Evolutionary conservation across 2,797 vertebrate species (phyloP), one percentile per base, ranked within the genome.

Genomic region (Enteromius thamalakanensis): DNA sequence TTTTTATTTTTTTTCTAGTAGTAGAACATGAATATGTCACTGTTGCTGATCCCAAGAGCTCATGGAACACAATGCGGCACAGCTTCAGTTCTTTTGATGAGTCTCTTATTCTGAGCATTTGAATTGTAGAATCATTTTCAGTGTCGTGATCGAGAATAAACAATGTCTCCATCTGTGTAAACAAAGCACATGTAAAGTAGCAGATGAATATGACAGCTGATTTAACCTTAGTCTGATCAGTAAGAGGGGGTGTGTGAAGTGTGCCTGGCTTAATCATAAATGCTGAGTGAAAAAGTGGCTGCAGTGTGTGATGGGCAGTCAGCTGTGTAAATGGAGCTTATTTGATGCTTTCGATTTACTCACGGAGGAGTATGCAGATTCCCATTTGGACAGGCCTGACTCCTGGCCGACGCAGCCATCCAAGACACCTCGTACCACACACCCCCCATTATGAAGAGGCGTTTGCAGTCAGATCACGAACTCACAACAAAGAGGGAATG

Each of bases 321-420:
- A 85, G 82, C 84, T 84, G 87, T 89, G 87, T 85, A 80, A 85
- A 89, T 82, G 84, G 32, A 86, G 86, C 84, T 85, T 58, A 84
- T 90, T 86, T 86, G 74, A 86, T 40, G 89, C 88, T 84, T 45
- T 84, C 79, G 23, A 76, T 82, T 65, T 76, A 74, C 77, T 76
- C 88, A 80, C 74, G 79, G 75, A 78, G 71, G 78, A 79, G 75
- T 74, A 83, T 81, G 82, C 76, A 81, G 86, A 85, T 82, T 68
- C 21, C 74, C 49, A 72, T 72, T 58, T 67, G 75, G 65, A 76
- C 80, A 34, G 70, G 71, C 49, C 64, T 55, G 76, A 84, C 84
- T 85, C 60, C 70, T 82, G 80, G 79, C 80, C 68, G 1, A 76
- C 34, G 51, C 64, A 55, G 72, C 75, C 47, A 62, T 49, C 80